Base-by-base conservation (phyloP, 2,888 invertebrate genomes). In the Copidosoma aretas region DNA sequence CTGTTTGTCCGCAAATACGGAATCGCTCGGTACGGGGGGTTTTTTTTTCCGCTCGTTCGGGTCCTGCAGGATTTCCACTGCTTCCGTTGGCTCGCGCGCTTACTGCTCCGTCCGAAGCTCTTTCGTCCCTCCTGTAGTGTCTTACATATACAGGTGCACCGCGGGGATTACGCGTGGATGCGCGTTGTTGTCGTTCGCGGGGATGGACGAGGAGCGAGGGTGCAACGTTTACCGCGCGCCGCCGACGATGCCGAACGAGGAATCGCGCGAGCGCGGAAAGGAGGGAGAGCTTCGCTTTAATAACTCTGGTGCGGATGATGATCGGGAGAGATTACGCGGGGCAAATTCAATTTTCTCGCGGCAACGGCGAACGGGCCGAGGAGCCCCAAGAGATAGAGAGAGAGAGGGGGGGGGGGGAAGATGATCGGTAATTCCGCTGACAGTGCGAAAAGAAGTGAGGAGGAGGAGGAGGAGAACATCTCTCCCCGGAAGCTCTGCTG, bases 1-100 rank as follows among this genome's bases (percentile, higher is more conserved):
- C 63, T 71, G 71, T 71, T 71, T 71, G 67, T 60, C 66, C 69
- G 67, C 69, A 71, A 71, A 71, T 64, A 69, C 68, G 68, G 39
- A 62, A 71, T 65, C 51, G 64, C 24, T 22, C 22, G 22, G 24
- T 15, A 14, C 14, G 56, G 10, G 12, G 43, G 17, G 43, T 24
- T 57, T 32, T 57, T n/a, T 3, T 19, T 57, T 19, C 57, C 32
- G 8, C n/a, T 39, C 32, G 57, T 24, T 8, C 14, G 32, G 41
- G 41, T 41, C 41, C 8, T 14, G n/a, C n/a, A n/a, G n/a, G n/a
- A n/a, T n/a, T 8, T 14, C 41, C 5, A 60, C 32, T 60, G 61
- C 39, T 39, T 49, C 49, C 25, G 64, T 21, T 19, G 5, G 14
- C 10, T 43, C 22, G 56, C 24, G 32, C 56, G 54, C 43, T 60